Evolutionary conservation across 2,113 vertebrate species (phyloP).

Genomic region (Turnix velox): DNA sequence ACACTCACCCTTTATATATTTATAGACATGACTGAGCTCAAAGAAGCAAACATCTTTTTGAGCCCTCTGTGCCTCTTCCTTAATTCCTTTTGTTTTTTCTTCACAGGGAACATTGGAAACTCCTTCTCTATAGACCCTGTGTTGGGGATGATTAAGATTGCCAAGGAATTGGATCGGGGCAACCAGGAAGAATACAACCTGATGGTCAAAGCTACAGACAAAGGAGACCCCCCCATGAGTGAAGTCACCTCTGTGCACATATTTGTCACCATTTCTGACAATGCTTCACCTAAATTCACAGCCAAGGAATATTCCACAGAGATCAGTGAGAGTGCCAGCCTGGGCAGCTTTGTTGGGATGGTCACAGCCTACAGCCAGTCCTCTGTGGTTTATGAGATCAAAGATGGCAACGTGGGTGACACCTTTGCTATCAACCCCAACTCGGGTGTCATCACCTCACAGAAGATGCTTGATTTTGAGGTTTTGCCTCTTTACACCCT

Average conservation of each 20-base stretch:
- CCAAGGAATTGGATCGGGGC: slow-evolving; percentile 88
- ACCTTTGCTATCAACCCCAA: slow-evolving; percentile 91
- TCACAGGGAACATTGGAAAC: slow-evolving; percentile 91
- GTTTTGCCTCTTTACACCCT: slow-evolving; percentile 78
- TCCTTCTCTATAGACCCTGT: slow-evolving; percentile 88
- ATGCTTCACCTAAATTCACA: slow-evolving; percentile 88
- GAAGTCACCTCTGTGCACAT: slow-evolving; percentile 82
- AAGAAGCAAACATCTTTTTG: background rate
- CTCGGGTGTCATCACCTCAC: slow-evolving; percentile 88
- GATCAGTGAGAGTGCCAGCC: slow-evolving; percentile 81
- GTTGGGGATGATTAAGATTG: slow-evolving; percentile 86
- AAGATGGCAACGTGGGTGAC: slow-evolving; percentile 82
- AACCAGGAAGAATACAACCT: slow-evolving; percentile 86
- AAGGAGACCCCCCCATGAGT: slow-evolving; percentile 82
- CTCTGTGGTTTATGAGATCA: slow-evolving; percentile 92
- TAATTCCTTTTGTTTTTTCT: background rate
- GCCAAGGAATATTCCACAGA: slow-evolving; percentile 86
- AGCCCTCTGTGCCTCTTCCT: background rate
- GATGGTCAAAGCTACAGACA: slow-evolving; percentile 87
- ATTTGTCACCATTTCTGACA: slow-evolving; percentile 89
- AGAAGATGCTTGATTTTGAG: slow-evolving; percentile 89
- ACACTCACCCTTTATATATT: too few species aligned
- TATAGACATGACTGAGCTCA: too few species aligned
- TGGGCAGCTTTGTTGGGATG: slow-evolving; percentile 86
- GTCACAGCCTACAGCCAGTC: slow-evolving; percentile 88